A percentile compares a stretch with the other conserved stretches of the same genome.
Conservation (phyloP, 2,113 vertebrate genomes). For the Aleadryas rufinucha region DNA sequence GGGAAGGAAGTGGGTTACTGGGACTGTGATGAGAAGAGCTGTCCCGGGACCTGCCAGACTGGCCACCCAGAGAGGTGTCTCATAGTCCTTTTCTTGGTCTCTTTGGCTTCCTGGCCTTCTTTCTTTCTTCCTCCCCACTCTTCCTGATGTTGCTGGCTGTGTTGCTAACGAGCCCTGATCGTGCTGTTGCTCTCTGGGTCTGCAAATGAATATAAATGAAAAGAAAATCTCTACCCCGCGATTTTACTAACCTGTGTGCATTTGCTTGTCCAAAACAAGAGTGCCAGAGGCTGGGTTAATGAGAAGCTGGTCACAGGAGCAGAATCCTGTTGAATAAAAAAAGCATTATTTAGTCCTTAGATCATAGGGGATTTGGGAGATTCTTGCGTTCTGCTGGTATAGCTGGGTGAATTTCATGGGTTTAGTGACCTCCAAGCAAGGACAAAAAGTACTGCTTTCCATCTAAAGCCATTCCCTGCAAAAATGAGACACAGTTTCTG, state of each 20-base stretch:
- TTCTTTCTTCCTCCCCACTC: neutral
- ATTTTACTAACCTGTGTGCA: neutral
- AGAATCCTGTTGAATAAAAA: neutral
- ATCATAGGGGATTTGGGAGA: neutral
- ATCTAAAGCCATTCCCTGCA: neutral
- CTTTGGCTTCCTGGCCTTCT: neutral
- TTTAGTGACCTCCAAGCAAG: conserved; percentile 25
- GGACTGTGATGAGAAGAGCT: neutral
- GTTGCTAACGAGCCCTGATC: neutral
- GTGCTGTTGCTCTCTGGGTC: neutral
- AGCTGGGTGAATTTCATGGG: neutral
- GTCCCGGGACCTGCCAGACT: neutral
- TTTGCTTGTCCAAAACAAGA: neutral
- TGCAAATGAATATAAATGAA: neutral
- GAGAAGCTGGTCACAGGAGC: neutral
- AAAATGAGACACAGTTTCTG: conserved; percentile 2
- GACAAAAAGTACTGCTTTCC: neutral
- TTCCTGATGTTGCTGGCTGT: neutral
- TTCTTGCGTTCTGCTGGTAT: neutral
- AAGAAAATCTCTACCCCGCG: neutral
- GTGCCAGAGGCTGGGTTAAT: neutral
- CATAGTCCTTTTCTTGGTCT: neutral
- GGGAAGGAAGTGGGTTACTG: neutral
- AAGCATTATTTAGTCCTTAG: neutral
- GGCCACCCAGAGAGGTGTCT: neutral